phyloP scores from a whole-genome alignment of 2,113 vertebrate genomes.

The Neodon shergylaensis region DNA sequence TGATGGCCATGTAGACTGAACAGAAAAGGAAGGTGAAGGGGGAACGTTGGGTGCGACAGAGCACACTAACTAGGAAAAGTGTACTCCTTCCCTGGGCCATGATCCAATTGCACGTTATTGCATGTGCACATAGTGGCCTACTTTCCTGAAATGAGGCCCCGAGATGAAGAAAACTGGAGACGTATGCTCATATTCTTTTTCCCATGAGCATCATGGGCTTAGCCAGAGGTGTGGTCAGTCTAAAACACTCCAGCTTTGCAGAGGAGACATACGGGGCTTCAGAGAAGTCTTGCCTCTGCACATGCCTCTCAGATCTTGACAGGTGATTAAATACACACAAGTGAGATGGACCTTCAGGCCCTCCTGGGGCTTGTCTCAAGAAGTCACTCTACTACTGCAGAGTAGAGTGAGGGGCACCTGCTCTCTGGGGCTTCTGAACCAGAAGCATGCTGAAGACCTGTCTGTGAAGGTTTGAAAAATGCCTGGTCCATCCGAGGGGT shows the following conservation, averaged over 20 bases:
- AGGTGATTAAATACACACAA: not conserved
- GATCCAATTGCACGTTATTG: not conserved
- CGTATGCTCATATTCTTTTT: not conserved
- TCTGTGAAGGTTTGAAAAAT: not conserved
- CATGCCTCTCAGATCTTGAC: not conserved
- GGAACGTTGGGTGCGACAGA: not conserved
- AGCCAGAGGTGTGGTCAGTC: not conserved
- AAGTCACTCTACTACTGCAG: not conserved
- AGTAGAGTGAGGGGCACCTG: not conserved
- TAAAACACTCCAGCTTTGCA: not conserved
- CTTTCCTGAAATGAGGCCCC: not conserved
- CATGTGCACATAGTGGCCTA: not conserved
- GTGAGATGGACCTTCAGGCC: too few species aligned
- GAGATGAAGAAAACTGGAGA: not conserved
- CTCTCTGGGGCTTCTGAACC: not conserved
- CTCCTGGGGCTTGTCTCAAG: not conserved
- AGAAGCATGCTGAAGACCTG: too few species aligned
- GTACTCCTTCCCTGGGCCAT: not conserved
- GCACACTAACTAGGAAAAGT: not conserved
- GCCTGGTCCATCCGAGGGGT: not conserved
- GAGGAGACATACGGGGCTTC: not conserved
- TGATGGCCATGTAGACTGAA: not conserved
- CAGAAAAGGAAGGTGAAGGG: not conserved
- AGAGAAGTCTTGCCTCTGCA: not conserved
- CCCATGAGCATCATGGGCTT: not conserved